These are phyloP conservation scores for Myiozetetes cayanensis DNA, from an alignment of 2,113 vertebrate species.

Conservation along the genomic window DNA sequence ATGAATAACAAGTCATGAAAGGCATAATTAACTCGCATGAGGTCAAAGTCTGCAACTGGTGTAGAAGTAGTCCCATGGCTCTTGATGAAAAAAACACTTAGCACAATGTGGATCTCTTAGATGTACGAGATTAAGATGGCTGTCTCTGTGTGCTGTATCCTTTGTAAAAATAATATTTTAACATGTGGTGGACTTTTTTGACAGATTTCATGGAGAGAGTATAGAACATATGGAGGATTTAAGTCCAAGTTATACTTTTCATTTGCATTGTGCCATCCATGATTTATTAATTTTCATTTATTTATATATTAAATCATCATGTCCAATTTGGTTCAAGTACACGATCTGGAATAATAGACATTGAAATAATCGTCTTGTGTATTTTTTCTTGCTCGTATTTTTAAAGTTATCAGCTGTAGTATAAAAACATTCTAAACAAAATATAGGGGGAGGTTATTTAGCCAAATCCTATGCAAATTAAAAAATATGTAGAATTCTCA, in stretches of 20 bases:
- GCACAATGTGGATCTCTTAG: background rate
- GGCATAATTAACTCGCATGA: background rate
- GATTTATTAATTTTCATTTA: background rate
- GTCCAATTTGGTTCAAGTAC: background rate
- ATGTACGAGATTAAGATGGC: background rate
- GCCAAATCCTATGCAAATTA: background rate
- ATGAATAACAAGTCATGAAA: background rate
- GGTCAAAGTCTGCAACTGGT: background rate
- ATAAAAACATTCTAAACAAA: background rate
- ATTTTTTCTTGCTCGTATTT: background rate
- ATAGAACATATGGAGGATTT: background rate
- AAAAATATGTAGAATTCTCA: background rate
- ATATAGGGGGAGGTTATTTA: background rate
- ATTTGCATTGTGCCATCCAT: background rate
- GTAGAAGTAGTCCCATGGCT: background rate
- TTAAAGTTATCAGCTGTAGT: background rate
- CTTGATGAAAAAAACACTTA: background rate
- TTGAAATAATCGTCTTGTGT: background rate
- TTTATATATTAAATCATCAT: background rate
- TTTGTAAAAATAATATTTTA: background rate
- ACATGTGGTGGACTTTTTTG: no score
- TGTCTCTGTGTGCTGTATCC: background rate
- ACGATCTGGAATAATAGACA: background rate
- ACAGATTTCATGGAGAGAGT: background rate
- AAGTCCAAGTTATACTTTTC: background rate